Conservation (phyloP, 2,888 invertebrate species). For the Eristalis pertinax region DNA sequence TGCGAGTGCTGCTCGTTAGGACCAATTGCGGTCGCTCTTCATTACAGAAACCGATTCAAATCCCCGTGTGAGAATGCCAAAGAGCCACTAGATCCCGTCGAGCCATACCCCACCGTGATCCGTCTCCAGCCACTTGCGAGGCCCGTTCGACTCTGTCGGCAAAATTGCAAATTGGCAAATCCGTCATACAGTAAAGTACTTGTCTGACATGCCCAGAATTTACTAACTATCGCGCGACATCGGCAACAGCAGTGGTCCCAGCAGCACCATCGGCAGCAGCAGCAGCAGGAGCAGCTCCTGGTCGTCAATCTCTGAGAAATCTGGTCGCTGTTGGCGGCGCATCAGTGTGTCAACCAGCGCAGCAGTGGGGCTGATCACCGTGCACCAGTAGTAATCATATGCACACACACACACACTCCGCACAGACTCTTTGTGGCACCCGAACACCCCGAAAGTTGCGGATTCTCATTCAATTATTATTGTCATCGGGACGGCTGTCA, state of each 20-base stretch:
- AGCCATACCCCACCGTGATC: neutral
- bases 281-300: slow-evolving; percentile 29
- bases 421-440: neutral
- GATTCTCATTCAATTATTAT: slow-evolving; percentile 71
- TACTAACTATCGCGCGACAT: slow-evolving; percentile 65
- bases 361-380: neutral
- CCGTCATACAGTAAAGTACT: slow-evolving; percentile 72
- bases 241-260: neutral
- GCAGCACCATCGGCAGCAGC: neutral
- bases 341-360: neutral
- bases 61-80: slow-evolving; percentile 57
- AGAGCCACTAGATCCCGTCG: slow-evolving; percentile 11
- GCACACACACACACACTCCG: slow-evolving; percentile 11
- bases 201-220: slow-evolving; percentile 71
- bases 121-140: neutral
- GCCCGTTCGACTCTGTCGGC: slow-evolving; percentile 8
- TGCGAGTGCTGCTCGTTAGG: slow-evolving; percentile 61
- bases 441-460: slow-evolving; percentile 51
- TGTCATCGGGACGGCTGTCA: slow-evolving; percentile 69
- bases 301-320: slow-evolving; percentile 64
- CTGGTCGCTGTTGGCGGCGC: slow-evolving; percentile 37
- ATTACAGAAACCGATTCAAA: slow-evolving; percentile 45
- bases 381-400: slow-evolving; percentile 68
- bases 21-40: slow-evolving; percentile 64
- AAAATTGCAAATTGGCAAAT: slow-evolving; percentile 71